Percentiles rank a stretch among this genome's conserved stretches.
Evolutionary conservation across 2,888 invertebrate species (phyloP).

Genomic region (Aquatica leii): DNA sequence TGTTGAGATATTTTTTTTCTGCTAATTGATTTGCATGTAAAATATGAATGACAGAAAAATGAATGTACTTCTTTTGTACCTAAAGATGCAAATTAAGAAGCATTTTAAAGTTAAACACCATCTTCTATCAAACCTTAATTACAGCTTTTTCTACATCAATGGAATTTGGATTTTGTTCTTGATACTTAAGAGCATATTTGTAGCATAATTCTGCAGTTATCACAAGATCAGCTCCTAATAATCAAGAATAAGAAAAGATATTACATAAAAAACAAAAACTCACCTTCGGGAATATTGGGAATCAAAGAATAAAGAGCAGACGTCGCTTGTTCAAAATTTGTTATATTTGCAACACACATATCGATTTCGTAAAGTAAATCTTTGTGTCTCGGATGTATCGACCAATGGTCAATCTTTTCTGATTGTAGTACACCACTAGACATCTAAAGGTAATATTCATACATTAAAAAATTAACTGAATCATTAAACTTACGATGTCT

Average conservation of each 20-base stretch:
- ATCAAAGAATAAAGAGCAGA: slow-evolving; percentile 54
- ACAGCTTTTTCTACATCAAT: slow-evolving; percentile 46
- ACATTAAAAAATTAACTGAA: not conserved
- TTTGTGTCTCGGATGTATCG: slow-evolving; percentile 51
- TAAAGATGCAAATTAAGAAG: slow-evolving; percentile 43
- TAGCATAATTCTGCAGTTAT: slow-evolving; percentile 62
- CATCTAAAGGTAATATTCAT: slow-evolving; percentile 31
- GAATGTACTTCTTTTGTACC: slow-evolving; percentile 62
- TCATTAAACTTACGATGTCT: slow-evolving; percentile 55
- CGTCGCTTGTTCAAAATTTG: slow-evolving; percentile 55
- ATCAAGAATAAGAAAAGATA: not conserved
- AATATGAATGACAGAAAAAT: slow-evolving; percentile 61
- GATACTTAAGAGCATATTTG: slow-evolving; percentile 59
- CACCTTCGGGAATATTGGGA: slow-evolving; percentile 53
- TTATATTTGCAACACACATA: slow-evolving; percentile 55
- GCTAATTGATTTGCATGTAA: slow-evolving; percentile 60
- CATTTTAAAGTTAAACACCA: slow-evolving; percentile 1
- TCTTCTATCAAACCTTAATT: slow-evolving; percentile 47
- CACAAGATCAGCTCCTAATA: slow-evolving; percentile 63
- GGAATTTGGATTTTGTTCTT: slow-evolving; percentile 39
- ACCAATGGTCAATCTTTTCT: slow-evolving; percentile 48
- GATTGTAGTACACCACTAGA: slow-evolving; percentile 33
- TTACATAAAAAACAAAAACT: slow-evolving; percentile 6
- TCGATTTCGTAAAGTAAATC: slow-evolving; percentile 57
- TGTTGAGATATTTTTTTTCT: slow-evolving; percentile 58